Evolutionary conservation across 2,113 vertebrate genomes (phyloP).

Genomic region (Anser cygnoides): DNA sequence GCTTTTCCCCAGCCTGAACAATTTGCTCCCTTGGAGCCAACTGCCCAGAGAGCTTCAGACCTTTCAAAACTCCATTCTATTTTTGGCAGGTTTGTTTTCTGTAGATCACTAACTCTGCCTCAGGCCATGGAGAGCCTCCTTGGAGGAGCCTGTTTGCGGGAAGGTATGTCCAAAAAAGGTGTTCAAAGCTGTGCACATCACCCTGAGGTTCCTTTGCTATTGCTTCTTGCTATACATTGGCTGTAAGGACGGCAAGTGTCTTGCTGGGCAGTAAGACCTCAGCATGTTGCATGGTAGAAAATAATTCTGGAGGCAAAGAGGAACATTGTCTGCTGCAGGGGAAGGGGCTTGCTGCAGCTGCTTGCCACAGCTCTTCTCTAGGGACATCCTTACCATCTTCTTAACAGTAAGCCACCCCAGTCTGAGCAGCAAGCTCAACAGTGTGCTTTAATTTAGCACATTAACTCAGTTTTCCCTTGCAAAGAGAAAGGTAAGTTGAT

Average conservation of each 20-base stretch:
- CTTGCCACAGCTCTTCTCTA: background rate
- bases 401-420: background rate
- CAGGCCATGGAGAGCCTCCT: too few species aligned
- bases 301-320: background rate
- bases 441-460: background rate
- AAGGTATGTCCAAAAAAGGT: background rate
- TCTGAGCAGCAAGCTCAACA: too few species aligned
- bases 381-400: background rate
- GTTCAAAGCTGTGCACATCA: background rate
- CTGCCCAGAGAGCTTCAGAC: background rate
- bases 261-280: accelerated
- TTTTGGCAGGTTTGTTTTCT: background rate
- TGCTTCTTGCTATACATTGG: background rate
- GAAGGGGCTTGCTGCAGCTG: background rate
- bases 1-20: background rate
- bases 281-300: accelerated
- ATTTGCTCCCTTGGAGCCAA: background rate
- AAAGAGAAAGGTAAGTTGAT: background rate
- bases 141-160: background rate
- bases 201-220: background rate
- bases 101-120: background rate
- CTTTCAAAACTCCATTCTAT: background rate
- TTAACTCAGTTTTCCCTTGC: background rate
- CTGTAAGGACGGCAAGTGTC: background rate
- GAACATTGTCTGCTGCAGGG: accelerated